Base-by-base conservation (phyloP, 2,113 vertebrate genomes). In the Microtus pennsylvanicus region DNA sequence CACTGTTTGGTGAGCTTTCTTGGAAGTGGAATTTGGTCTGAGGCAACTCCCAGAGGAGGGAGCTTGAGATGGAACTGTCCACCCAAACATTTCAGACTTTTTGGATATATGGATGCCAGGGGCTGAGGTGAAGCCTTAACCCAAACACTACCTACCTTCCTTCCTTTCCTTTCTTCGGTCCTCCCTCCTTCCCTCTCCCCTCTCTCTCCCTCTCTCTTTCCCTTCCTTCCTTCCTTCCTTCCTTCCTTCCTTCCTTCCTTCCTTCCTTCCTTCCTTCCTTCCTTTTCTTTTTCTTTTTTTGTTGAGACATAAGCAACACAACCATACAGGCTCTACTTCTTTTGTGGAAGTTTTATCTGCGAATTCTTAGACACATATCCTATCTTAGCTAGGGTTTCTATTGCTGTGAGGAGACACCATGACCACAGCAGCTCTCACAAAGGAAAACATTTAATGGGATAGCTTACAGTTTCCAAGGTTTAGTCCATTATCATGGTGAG, bases 181-280 rank as follows among this genome's bases (percentile, higher is more conserved):
- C 26, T 3, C 2, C 28, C 14, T 52, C 10, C 8, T 19, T 26
- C 0, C 28, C 26, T 80, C 0, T 16, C 5, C 19, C 55, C 24
- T n/a, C 26, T 47, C 50, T 52, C 1, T 52, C 50, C 10, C 47
- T 47, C 47, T 47, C 47, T 47, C 7, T 47, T 47, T 3, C 9
- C 2, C 0, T 50, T 50, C 50, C 1, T 50, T 52, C 30, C 33
- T 16, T 69, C 10, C 10, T 52, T 52, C 50, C 10, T 52, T 52
- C 50, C 10, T 52, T 52, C 50, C 10, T 52, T 52, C 30, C 33
- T 16, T 69, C 28, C 26, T 14, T n/a, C 52, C 55, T 55, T 5
- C 9, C 7, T 7, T 30, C 30, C 33, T 1, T 69, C 30, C 33
- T 7, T 69, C 28, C 26, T 16, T 52, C 30, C 33, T 16, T 69